A percentile compares a stretch with the other conserved stretches of the same genome.
These are phyloP conservation scores for Echinops telfairi DNA, from an alignment of 2,113 vertebrate genomes.

Conservation along the genomic window DNA sequence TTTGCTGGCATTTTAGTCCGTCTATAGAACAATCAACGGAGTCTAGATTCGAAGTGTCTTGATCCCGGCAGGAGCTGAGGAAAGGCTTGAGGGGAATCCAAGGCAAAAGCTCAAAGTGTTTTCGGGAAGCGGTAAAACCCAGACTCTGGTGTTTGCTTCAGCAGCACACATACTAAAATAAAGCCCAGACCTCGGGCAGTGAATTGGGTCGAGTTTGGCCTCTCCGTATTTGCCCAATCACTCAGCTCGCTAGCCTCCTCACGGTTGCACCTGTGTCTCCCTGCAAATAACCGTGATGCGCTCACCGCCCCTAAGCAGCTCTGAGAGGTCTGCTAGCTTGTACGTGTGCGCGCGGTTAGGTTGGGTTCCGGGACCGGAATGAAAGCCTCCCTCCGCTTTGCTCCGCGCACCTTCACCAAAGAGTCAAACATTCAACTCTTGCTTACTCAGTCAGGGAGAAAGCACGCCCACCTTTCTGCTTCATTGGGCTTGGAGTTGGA, in stretches of 20 bases:
- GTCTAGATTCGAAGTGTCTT: neutral
- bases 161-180: too few relatives aligned
- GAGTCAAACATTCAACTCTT: neutral
- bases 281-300: neutral
- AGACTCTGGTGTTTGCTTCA: too few relatives aligned
- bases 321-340: neutral
- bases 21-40: neutral
- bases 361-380: neutral
- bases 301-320: accelerated
- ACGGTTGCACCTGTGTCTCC: too few relatives aligned
- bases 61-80: neutral
- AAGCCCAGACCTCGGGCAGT: neutral
- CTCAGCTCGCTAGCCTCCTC: neutral
- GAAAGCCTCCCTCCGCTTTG: neutral
- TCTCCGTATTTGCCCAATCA: neutral
- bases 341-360: neutral
- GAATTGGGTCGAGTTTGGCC: accelerated
- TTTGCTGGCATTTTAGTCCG: neutral
- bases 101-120: neutral
- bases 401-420: neutral
- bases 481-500: neutral
- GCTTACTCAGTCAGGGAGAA: accelerated
- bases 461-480: neutral
- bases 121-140: neutral
- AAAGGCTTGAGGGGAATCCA: neutral